Base-by-base conservation (phyloP, 2,113 vertebrate species). In the Ardeotis arabs region DNA sequence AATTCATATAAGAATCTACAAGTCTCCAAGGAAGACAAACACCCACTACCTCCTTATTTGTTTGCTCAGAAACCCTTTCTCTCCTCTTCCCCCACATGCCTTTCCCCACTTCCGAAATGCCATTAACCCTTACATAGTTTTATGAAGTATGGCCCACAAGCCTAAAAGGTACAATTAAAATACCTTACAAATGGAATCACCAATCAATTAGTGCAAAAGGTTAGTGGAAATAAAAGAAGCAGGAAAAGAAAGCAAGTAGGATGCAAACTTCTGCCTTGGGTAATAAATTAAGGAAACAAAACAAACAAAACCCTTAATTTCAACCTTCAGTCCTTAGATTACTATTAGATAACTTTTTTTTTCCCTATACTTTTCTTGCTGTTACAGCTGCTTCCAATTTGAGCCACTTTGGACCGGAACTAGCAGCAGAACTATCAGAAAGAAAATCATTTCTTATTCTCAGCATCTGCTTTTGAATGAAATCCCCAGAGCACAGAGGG, bases 321-420 rank as follows among this genome's bases (percentile, higher is more conserved):
- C 44, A 96, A 88, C 37, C 59, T 85, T 87, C 58, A 33, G 14
- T 69, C 70, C 45, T 89, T 39, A 92, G 73, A 91, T 94, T 74
- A 87, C 33, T 74, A 24, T 47, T 28, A 84, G 88, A 95, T 86
- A 81, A 93, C 41, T 33, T 85, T 74, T 81, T 78, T 67, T 0
- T 4, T 4, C 27, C 25, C 25, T 78, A 17, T 50, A 49, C 12
- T 77, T 94, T 58, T 79, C 50, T 83, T 87, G 73, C 41, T 90
- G 21, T 77, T 95, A 88, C 87, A 97, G 70, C 87, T 97, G 95
- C 87, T 95, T 91, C 55, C 55, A 95, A 88, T 96, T 90, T 90
- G 20, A 96, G 58, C 37, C 82, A 90, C 47, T 90, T 85, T 37
- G 67, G 90, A 90, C n/a, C 63, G 80, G 67, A 87, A 85, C 56